Evolutionary conservation across 2,113 vertebrate genomes (phyloP), one percentile per base, ranked within the genome.

Genomic region (Macquaria ambigua): DNA sequence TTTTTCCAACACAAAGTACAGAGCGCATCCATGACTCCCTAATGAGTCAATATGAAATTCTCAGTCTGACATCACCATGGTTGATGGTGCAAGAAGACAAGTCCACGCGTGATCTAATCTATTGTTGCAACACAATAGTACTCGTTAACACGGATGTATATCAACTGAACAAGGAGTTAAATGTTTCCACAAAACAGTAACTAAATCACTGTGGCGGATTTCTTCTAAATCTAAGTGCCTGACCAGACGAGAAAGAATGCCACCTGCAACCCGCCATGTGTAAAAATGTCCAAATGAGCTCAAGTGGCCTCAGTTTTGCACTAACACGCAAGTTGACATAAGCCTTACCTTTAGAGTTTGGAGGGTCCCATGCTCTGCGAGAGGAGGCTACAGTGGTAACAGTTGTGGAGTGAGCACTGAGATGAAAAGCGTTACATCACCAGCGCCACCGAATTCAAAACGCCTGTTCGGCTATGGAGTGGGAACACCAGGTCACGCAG

Each of bases 261-360:
- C 23, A 20, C 31, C 31, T 75, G 12, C 58, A 62, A 53, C 10
- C 7, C 3, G 25, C 12, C 72, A 4, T 68, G 84, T 11, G 79
- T 79, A 78, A 86, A 70, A 55, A 74, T 15, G 23, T 3, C 31
- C 28, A 68, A 58, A 63, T 18, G 20, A n/a, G 21, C 66, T n/a
- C 39, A 25, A 62, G 43, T 48, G 14, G 5, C 59, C 0, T 56
- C 34, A 1, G 31, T 39, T 37, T 9, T 15, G 41, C 1, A 0
- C 10, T 12, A 74, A 41, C 21, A 18, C 4, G 46, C 15, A 74
- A 82, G 63, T 75, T 83, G 39, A 2, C 11, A 61, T 25, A 61
- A 11, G 1, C 55, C 93, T 90, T 93, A 94, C 94, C 94, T 93
- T 93, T 77, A 93, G 75, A 93, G 81, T 86, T 88, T 85, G 83